Conservation (phyloP, 2,113 vertebrate species). For the Tetraodon nigroviridis region DNA sequence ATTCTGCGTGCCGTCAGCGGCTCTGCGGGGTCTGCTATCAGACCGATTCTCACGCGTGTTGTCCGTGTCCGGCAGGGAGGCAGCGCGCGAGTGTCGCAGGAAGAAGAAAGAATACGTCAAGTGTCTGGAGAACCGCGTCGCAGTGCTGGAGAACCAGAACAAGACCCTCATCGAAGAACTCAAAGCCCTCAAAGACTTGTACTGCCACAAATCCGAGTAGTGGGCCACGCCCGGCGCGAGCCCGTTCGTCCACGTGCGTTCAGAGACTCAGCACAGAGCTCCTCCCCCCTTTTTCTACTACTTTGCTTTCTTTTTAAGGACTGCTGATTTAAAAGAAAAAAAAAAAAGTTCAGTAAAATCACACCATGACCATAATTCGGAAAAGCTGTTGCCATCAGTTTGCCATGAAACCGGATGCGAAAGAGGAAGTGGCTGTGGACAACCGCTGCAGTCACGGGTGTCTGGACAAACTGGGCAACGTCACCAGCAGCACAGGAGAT, state of each 20-base stretch:
- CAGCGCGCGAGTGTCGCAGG: constrained; percentile 93
- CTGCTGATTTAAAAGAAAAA: constrained; percentile 21
- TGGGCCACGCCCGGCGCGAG: constrained; percentile 4
- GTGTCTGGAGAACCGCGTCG: constrained; percentile 98
- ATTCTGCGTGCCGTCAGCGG: neutral
- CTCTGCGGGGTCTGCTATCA: neutral
- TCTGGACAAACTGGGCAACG: constrained; percentile 35
- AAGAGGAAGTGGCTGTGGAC: neutral
- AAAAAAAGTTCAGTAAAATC: constrained; percentile 7
- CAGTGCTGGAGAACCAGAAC: constrained; percentile 99
- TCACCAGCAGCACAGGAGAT: constrained; percentile 55
- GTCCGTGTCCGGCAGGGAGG: constrained; percentile 79
- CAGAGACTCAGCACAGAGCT: constrained; percentile 82
- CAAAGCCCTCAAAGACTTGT: constrained; percentile 99
- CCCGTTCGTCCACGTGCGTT: constrained; percentile 65
- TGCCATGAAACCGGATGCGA: neutral
- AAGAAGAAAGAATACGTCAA: constrained; percentile 99
- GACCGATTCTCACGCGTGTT: neutral
- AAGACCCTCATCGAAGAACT: constrained; percentile 99
- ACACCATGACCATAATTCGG: constrained; percentile 5
- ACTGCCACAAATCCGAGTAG: constrained; percentile 99
- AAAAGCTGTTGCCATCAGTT: constrained; percentile 14
- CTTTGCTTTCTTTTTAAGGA: constrained; percentile 82
- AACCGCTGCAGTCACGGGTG: constrained; percentile 44
- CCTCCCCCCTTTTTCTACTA: constrained; percentile 83